Evolutionary conservation across 2,888 invertebrate genomes (phyloP), one percentile per base, ranked within the genome.

Genomic region (Scrobipalpa costella): DNA sequence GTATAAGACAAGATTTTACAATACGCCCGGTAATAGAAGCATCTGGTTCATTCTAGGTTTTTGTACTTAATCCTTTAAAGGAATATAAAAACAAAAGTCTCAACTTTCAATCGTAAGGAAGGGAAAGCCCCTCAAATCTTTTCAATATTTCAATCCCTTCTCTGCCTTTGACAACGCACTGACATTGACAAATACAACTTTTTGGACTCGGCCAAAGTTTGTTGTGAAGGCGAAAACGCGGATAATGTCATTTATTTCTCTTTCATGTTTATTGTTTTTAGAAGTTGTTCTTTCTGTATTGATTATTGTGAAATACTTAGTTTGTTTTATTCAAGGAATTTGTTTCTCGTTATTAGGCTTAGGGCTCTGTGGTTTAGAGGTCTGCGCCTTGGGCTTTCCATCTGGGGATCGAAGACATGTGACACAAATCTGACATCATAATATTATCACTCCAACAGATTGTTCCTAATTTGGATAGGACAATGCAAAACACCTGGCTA

Each of bases 101-200:
- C 44, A 44, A n/a, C n/a, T 44, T 44, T 44, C 44, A 44, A 44
- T 44, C 44, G 44, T 0, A 44, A 44, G 44, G n/a, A 44, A 44
- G 44, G 44, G 15, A 5, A 5, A 27, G 44, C 1, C 44, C 44
- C 15, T 44, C 15, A 44, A 44, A 44, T 44, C 44, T 47, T 44
- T 27, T 13, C 13, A 47, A 60, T 47, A 60, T 27, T 49, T 60
- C 33, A 19, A 17, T 34, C 60, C 59, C 44, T 59, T 44, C 44
- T n/a, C 44, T 59, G 44, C 2, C 38, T 59, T 59, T 44, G 59
- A 59, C 59, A 59, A 34, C 60, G 33, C 34, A 15, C 34, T 49
- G 60, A 60, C 60, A 49, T 27, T 34, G 60, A 60, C 49, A 60
- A 60, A 60, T 49, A 34, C 60, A 33, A 60, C 17, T 59, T 60